Conservation (phyloP, 2,797 vertebrate genomes). For the Coilia nasus region DNA sequence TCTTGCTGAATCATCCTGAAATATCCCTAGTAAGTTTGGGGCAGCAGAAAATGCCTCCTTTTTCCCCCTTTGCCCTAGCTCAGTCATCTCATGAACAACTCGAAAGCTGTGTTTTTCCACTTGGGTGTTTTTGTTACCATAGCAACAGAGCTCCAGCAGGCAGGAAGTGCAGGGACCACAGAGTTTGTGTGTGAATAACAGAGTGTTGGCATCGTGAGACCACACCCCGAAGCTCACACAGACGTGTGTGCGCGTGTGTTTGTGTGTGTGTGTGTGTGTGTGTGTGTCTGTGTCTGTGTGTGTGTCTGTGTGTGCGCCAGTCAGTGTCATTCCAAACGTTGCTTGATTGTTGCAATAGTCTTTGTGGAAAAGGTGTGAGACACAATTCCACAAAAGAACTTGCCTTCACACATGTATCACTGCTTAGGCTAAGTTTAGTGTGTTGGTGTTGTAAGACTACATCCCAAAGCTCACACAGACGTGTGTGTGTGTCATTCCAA, state of each 20-base stretch:
- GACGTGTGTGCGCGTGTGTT: neutral
- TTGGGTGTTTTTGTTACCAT: constrained; percentile 8
- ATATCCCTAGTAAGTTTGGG: neutral
- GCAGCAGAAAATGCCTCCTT: neutral
- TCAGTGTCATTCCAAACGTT: too few species aligned
- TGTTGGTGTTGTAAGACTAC: too few species aligned
- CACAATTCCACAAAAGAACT: too few species aligned
- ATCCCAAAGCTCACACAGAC: too few species aligned
- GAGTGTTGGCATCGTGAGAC: neutral
- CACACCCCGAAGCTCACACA: neutral
- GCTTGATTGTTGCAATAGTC: too few species aligned
- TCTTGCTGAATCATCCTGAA: too few species aligned
- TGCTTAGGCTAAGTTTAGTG: too few species aligned
- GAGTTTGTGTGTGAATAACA: neutral
- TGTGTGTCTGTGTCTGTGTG: too few species aligned
- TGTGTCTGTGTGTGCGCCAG: too few species aligned
- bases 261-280: too few species aligned
- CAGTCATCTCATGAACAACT: neutral
- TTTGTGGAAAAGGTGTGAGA: too few species aligned
- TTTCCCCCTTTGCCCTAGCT: neutral
- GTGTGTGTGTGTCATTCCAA: neutral
- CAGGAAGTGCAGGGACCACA: neutral
- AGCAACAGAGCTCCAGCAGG: neutral
- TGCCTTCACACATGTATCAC: too few species aligned
- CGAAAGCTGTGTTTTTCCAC: constrained; percentile 4